phyloP scores from a whole-genome alignment of 2,797 vertebrate species.

The Gymnopithys bicolor region DNA sequence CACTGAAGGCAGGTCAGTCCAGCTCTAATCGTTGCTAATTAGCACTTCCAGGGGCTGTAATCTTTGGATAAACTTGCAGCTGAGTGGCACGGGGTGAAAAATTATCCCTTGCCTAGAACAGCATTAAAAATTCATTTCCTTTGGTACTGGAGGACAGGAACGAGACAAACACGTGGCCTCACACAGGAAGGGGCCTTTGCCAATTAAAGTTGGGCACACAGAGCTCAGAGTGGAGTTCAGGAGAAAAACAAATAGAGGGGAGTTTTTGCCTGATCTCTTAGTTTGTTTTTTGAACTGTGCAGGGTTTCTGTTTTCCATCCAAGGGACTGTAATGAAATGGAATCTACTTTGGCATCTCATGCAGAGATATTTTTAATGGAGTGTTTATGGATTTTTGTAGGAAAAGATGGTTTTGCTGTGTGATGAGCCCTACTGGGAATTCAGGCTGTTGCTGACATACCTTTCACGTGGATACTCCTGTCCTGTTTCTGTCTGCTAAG shows the following conservation, averaged over 20 bases:
- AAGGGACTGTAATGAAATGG: not conserved
- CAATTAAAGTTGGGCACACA: not conserved
- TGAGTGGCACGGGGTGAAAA: constrained; percentile 2
- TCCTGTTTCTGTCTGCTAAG: not conserved
- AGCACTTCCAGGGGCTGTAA: constrained; percentile 42
- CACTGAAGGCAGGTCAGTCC: constrained; percentile 54
- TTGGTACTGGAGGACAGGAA: not conserved
- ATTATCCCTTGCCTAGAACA: constrained; percentile 32
- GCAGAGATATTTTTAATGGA: not conserved
- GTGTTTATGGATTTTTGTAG: not conserved
- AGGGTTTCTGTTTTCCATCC: not conserved
- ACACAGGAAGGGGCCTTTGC: not conserved
- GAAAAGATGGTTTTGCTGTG: not conserved
- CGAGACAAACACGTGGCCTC: not conserved
- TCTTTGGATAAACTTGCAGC: constrained; percentile 37
- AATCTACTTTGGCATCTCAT: not conserved
- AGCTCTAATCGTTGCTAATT: constrained; percentile 70
- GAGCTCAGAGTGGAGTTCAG: not conserved
- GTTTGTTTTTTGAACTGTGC: not conserved
- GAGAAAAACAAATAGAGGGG: not conserved
- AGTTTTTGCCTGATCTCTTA: not conserved
- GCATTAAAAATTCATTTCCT: constrained; percentile 39
- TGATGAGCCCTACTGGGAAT: not conserved
- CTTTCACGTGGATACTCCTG: not conserved
- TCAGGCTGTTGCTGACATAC: not conserved